Conservation (phyloP, 2,888 invertebrate species). For the Spicauda simplicius region DNA sequence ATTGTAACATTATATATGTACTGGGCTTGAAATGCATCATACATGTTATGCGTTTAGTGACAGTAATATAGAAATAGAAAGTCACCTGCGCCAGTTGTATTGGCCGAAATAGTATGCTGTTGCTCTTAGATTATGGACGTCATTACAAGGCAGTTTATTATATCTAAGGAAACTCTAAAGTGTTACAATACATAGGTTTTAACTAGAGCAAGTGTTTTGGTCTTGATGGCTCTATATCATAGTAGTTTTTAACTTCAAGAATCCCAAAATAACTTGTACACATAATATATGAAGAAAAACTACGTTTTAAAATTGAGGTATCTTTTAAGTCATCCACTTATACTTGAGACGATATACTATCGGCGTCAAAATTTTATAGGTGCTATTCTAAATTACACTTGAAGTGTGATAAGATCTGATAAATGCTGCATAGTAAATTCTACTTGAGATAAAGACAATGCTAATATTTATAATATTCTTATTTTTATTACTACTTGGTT, state of each 20-base stretch:
- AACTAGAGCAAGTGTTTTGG: too few species aligned
- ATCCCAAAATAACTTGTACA: too few species aligned
- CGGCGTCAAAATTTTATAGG: constrained; percentile 44
- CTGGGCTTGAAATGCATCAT: background rate
- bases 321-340: background rate
- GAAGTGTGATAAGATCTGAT: constrained; percentile 46
- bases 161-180: background rate
- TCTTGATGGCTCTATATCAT: too few species aligned
- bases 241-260: too few species aligned
- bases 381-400: constrained; percentile 41
- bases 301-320: background rate
- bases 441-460: constrained; percentile 40
- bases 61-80: constrained; percentile 8
- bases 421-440: constrained; percentile 40
- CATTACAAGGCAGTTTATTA: background rate
- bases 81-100: constrained; percentile 3
- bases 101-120: constrained; percentile 1
- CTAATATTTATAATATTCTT: constrained; percentile 5
- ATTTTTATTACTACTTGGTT: background rate
- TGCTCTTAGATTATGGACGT: background rate
- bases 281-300: background rate
- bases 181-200: too few species aligned
- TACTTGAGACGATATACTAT: constrained; percentile 29
- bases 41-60: background rate
- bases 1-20: background rate